phyloP scores from a whole-genome alignment of 1,140 invertebrate species.

The Heliothis virescens region DNA sequence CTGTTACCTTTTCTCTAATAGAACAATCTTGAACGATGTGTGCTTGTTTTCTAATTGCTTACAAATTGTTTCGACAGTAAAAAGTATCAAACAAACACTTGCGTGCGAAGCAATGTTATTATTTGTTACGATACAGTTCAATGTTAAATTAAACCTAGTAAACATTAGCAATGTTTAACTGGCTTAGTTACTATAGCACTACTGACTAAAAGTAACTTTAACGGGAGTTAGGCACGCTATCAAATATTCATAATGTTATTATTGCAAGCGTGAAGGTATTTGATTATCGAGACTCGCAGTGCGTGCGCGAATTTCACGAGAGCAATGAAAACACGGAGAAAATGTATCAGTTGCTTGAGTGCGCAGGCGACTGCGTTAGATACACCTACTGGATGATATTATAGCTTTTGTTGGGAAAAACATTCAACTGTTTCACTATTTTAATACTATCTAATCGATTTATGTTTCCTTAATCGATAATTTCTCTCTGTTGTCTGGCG shows the following conservation, averaged over 20 bases:
- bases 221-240: slow-evolving; percentile 50
- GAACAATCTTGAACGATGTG: slow-evolving; percentile 35
- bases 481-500: no score
- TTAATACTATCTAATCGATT: no score
- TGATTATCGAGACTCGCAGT: slow-evolving; percentile 70
- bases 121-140: not conserved
- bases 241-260: slow-evolving; percentile 70
- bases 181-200: slow-evolving; percentile 32
- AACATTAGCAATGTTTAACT: slow-evolving; percentile 26
- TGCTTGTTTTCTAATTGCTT: slow-evolving; percentile 16
- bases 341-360: slow-evolving; percentile 74
- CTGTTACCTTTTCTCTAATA: slow-evolving; percentile 44
- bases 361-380: slow-evolving; percentile 54
- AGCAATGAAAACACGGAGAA: slow-evolving; percentile 81
- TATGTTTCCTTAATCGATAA: no score
- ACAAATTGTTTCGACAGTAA: not conserved
- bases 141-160: not conserved
- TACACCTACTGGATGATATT: not conserved
- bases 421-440: not conserved
- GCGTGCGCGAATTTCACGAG: slow-evolving; percentile 80
- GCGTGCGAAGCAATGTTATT: slow-evolving; percentile 1
- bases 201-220: slow-evolving; percentile 41
- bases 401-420: not conserved
- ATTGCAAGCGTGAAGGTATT: slow-evolving; percentile 80
- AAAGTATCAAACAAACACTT: not conserved